Percentiles rank a stretch among this genome's conserved stretches.
Conservation (phyloP, 2,113 vertebrate species). For the Nansenia antarctica region DNA sequence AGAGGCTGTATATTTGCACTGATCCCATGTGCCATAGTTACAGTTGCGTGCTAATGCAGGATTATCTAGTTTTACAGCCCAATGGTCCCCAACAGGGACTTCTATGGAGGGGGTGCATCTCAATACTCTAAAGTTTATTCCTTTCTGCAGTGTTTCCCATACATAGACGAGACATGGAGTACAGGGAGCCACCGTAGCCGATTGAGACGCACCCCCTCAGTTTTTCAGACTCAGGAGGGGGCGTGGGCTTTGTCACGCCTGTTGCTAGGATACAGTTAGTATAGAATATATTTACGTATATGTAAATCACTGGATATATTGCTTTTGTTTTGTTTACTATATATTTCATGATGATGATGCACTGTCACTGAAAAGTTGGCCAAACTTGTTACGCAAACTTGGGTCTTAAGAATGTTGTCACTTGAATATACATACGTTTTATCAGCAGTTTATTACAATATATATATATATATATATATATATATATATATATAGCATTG, state of each 20-base stretch:
- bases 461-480: neutral
- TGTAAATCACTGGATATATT: slow-evolving; percentile 23
- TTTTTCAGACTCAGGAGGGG: neutral
- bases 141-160: slow-evolving; percentile 1
- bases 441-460: neutral
- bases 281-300: slow-evolving; percentile 11
- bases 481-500: neutral
- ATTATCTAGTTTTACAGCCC: too few relatives aligned
- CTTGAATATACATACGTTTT: neutral
- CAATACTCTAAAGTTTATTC: slow-evolving; percentile 2
- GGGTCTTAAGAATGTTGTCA: neutral
- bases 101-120: too few relatives aligned
- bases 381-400: neutral
- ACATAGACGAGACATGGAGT: too few relatives aligned
- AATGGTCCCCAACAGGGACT: too few relatives aligned
- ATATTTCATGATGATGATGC: neutral
- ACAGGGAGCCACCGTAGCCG: too few relatives aligned
- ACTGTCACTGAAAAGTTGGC: neutral
- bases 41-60: too few relatives aligned
- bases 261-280: neutral
- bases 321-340: slow-evolving; percentile 17
- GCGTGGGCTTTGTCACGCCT: neutral
- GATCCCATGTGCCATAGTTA: slow-evolving; percentile 52
- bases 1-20: slow-evolving; percentile 57
- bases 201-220: too few relatives aligned